phyloP scores from a whole-genome alignment of 2,113 vertebrate species.

The Setophaga kirtlandii region DNA sequence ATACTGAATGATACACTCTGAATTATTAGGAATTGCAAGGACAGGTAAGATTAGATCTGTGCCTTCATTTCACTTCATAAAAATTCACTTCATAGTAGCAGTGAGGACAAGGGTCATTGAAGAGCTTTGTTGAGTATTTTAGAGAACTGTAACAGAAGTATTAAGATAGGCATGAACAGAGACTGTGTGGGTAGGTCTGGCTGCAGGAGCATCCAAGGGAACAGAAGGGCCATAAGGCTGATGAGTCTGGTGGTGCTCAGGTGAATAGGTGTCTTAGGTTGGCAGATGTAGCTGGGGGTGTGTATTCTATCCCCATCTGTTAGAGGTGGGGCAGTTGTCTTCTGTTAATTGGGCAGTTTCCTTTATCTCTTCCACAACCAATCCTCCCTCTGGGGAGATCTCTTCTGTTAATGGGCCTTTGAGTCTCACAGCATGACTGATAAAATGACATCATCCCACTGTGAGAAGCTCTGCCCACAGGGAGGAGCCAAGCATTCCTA shows the following conservation, averaged over 20 bases:
- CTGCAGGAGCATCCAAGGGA: background rate
- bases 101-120: background rate
- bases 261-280: background rate
- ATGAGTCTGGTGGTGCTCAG: background rate
- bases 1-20: background rate
- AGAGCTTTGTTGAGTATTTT: background rate
- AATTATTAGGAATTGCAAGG: background rate
- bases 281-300: background rate
- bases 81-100: background rate
- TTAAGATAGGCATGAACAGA: background rate
- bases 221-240: rapidly evolving
- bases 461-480: background rate
- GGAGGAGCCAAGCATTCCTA: background rate
- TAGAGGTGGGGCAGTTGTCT: background rate
- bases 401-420: background rate
- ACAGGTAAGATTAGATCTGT: background rate
- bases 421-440: background rate
- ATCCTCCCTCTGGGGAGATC: rapidly evolving
- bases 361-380: background rate
- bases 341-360: background rate
- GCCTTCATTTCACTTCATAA: background rate
- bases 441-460: background rate
- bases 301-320: background rate
- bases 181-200: background rate
- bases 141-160: background rate